phyloP scores from a whole-genome alignment of 2,888 invertebrate species.

The Drosophila flavopinicola region DNA sequence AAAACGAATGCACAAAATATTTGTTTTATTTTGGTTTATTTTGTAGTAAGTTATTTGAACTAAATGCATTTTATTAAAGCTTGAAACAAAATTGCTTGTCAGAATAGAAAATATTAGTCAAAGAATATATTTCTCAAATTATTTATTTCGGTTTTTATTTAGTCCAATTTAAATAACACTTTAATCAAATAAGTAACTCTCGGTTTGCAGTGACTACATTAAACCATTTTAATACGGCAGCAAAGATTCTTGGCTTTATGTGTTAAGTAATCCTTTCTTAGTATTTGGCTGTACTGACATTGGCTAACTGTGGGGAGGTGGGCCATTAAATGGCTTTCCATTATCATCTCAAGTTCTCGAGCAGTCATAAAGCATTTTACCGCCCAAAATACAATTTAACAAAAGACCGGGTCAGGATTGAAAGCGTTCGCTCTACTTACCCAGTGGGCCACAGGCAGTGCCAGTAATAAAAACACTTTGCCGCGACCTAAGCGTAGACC shows the following conservation, averaged over 20 bases:
- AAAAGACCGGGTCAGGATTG: conserved; percentile 38
- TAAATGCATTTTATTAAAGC: background rate
- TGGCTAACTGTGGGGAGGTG: conserved; percentile 22
- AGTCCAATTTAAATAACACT: too few relatives aligned
- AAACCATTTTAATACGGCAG: background rate
- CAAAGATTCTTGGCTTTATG: conserved; percentile 12
- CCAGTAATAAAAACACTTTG: conserved; percentile 62
- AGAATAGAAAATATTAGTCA: background rate
- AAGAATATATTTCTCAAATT: background rate
- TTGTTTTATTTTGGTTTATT: conserved; percentile 3
- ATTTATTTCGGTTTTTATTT: background rate
- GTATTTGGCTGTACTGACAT: conserved; percentile 25
- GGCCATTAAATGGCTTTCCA: conserved; percentile 55
- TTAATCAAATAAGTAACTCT: background rate
- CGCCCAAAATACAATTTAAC: conserved; percentile 52
- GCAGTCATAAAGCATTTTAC: conserved; percentile 58
- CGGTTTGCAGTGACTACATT: background rate
- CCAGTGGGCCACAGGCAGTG: conserved; percentile 20
- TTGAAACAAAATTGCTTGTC: too few relatives aligned
- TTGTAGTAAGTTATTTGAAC: background rate
- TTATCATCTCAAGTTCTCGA: conserved; percentile 60
- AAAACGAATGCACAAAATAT: conserved; percentile 1
- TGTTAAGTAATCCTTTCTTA: conserved; percentile 40
- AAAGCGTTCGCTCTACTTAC: conserved; percentile 28
- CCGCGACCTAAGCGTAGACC: conserved; percentile 21